Base-by-base conservation (phyloP, 2,888 invertebrate genomes). In the Lordiphosa andalusiaca region DNA sequence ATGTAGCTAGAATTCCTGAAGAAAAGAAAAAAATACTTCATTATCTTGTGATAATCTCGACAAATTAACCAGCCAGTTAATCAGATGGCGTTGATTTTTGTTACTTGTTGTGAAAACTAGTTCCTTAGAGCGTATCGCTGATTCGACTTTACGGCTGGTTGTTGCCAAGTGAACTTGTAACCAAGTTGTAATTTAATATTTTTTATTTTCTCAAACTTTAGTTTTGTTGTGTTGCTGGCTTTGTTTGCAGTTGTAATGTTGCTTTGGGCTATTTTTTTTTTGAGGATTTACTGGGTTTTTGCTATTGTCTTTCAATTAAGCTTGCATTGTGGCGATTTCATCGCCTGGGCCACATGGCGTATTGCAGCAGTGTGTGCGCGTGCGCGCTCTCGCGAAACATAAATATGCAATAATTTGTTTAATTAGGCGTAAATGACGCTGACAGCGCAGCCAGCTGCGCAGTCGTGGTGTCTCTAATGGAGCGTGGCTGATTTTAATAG, bases 361-460 rank as follows among this genome's bases (percentile, higher is more conserved):
- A 25, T 25, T 44, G 42, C 42, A 44, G 42, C 42, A 44, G 42
- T 30, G 30, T 69, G 69, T 80, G 67, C 60, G 67, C 77, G 56
- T 60, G 60, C 40, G 47, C 52, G 53, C 62, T 13, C 25, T 44
- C 48, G 13, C 48, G 25, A 37, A 62, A 52, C 75, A 74, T 69
- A 75, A 75, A 68, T 66, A 71, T 70, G 66, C 72, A 76, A 74
- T 81, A 83, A 84, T 84, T 83, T 83, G 82, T 73, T 84, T 84
- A 84, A 84, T 84, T 84, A 81, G 83, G 78, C 83, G 84, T 83
- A 74, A 76, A 83, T 71, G 71, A 69, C 59, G 74, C 69, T 53
- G 67, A 65, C 75, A 57, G 62, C 69, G 62, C 46, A 21, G 56
- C 38, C 46, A 36, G 49, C 69, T 40, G 65, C 70, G 58, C 62